Percentiles rank a stretch among this genome's conserved stretches.
Conservation (phyloP, 1,140 invertebrate genomes). For the Chironomus tepperi region DNA sequence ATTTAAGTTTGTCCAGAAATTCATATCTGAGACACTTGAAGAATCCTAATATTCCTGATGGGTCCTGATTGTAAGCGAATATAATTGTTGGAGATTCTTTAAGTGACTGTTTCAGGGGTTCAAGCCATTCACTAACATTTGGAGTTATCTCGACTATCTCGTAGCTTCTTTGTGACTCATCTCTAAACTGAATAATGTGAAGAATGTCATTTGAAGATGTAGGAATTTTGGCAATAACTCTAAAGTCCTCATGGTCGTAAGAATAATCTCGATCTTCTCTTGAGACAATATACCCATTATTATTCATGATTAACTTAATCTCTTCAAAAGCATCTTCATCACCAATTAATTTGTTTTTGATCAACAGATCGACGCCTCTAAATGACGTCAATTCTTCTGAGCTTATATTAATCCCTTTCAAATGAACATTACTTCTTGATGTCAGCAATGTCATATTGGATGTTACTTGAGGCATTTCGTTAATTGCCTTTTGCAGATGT, state of each 20-base stretch:
- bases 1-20: background rate
- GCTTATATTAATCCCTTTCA: slow-evolving; percentile 49
- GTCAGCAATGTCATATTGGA: slow-evolving; percentile 41
- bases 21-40: background rate
- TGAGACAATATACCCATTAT: slow-evolving; percentile 45
- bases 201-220: slow-evolving; percentile 30
- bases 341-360: slow-evolving; percentile 40
- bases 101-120: slow-evolving; percentile 44
- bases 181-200: slow-evolving; percentile 35
- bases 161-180: slow-evolving; percentile 30
- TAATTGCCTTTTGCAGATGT: slow-evolving; percentile 46
- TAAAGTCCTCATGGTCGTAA: slow-evolving; percentile 29
- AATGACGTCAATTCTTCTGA: slow-evolving; percentile 50
- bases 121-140: slow-evolving; percentile 41
- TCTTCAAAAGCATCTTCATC: slow-evolving; percentile 32
- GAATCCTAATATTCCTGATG: background rate
- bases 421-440: slow-evolving; percentile 40
- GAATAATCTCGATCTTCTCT: slow-evolving; percentile 34
- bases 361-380: slow-evolving; percentile 46
- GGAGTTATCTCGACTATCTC: slow-evolving; percentile 32
- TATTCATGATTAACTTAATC: slow-evolving; percentile 33
- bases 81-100: slow-evolving; percentile 45
- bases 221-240: slow-evolving; percentile 34
- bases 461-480: slow-evolving; percentile 49
- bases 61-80: slow-evolving; percentile 40